phyloP scores from a whole-genome alignment of 2,113 vertebrate genomes.

The Chamaea fasciata region DNA sequence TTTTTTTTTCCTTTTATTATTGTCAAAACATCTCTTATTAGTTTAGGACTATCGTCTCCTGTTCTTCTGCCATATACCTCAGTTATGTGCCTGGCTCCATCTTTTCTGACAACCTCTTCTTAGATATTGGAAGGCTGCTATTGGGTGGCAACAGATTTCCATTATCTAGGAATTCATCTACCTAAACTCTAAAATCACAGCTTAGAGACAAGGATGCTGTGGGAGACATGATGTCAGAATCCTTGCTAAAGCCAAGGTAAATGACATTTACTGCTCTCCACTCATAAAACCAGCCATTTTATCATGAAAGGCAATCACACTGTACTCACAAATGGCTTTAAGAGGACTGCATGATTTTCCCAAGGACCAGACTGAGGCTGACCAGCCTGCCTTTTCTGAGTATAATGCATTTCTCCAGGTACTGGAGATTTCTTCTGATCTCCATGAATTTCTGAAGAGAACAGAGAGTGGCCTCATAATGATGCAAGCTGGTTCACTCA shows the following conservation, averaged over 20 bases:
- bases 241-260: not conserved
- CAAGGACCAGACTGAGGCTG: not conserved
- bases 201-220: not conserved
- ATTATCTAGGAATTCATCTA: not conserved
- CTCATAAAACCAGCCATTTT: not conserved
- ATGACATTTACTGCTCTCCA: not conserved
- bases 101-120: not conserved
- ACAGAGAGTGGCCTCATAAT: not conserved
- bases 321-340: not conserved
- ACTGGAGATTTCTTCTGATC: not conserved
- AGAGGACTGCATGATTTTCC: not conserved
- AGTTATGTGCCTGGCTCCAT: not conserved
- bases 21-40: not conserved
- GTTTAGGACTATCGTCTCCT: not conserved
- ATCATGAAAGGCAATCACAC: not conserved
- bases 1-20: not conserved
- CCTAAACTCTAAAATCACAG: not conserved
- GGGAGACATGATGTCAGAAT: not conserved
- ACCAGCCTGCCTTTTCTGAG: not conserved
- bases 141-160: not conserved
- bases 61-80: not conserved
- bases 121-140: not conserved
- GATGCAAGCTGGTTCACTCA: not conserved
- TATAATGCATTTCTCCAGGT: not conserved
- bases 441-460: not conserved